Conservation (phyloP, 2,888 invertebrate species). For the Drosophila mayaguana region DNA sequence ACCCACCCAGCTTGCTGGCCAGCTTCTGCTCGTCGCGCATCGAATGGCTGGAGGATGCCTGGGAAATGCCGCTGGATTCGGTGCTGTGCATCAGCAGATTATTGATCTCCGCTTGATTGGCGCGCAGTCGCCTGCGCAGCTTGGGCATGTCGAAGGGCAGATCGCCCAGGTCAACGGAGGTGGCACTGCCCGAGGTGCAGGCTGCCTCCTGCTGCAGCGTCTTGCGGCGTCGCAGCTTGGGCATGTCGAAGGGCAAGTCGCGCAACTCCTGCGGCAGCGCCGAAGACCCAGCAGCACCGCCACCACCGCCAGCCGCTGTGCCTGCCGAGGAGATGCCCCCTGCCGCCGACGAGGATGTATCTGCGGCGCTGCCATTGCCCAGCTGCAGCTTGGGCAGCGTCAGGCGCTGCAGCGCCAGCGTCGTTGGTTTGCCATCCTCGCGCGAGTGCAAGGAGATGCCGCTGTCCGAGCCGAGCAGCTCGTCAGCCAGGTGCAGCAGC, state of each 20-base stretch:
- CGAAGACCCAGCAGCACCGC: slow-evolving; percentile 29
- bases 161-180: slow-evolving; percentile 91
- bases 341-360: slow-evolving; percentile 57
- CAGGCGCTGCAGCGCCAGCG: slow-evolving; percentile 87
- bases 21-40: slow-evolving; percentile 89
- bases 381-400: slow-evolving; percentile 86
- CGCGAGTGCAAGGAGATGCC: slow-evolving; percentile 94
- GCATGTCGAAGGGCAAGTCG: slow-evolving; percentile 96
- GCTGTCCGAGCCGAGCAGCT: slow-evolving; percentile 94
- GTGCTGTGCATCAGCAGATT: slow-evolving; percentile 86
- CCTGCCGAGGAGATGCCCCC: not conserved
- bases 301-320: not conserved
- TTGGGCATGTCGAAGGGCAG: slow-evolving; percentile 97
- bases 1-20: slow-evolving; percentile 86
- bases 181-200: slow-evolving; percentile 90
- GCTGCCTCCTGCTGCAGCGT: slow-evolving; percentile 88
- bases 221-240: slow-evolving; percentile 91
- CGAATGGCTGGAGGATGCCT: slow-evolving; percentile 93
- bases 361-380: slow-evolving; percentile 75
- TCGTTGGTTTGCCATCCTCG: slow-evolving; percentile 89
- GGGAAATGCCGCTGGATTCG: slow-evolving; percentile 90
- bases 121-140: slow-evolving; percentile 90
- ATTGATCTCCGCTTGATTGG: slow-evolving; percentile 84
- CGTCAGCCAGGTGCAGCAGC: slow-evolving; percentile 86
- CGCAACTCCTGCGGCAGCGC: slow-evolving; percentile 89